Conservation (phyloP, 2,797 vertebrate genomes). For the Phataginus tricuspis region DNA sequence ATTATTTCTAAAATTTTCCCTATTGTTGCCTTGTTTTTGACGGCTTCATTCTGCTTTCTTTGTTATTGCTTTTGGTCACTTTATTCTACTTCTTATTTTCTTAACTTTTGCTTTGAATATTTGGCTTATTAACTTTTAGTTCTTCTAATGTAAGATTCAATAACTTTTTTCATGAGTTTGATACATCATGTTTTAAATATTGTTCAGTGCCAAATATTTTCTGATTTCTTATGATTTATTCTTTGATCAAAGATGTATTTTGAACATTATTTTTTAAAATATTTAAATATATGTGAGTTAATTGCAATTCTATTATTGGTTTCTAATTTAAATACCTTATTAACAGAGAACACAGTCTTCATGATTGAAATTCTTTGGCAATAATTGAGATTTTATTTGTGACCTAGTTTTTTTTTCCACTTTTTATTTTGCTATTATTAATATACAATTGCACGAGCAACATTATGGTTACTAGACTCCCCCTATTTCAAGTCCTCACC, state of each 20-base stretch:
- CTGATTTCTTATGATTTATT: not conserved
- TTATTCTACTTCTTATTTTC: slow-evolving; percentile 30
- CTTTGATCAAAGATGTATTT: not conserved
- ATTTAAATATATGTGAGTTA: not conserved
- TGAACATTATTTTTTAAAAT: not conserved
- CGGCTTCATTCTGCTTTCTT: not conserved
- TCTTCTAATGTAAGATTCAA: not conserved
- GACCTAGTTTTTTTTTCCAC: no score
- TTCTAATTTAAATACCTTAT: not conserved
- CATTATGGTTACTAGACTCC: no score
- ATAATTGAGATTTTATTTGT: slow-evolving; percentile 14
- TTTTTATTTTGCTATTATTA: no score
- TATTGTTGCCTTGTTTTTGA: not conserved
- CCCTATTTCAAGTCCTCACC: no score
- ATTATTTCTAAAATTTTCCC: not conserved
- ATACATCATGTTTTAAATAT: not conserved
- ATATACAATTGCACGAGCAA: no score
- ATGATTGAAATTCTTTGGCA: not conserved
- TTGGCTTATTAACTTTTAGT: not conserved
- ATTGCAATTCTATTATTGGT: not conserved
- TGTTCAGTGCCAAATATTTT: not conserved
- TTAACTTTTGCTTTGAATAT: not conserved
- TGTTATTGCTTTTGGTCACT: not conserved
- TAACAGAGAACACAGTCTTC: not conserved
- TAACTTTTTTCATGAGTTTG: not conserved